phyloP scores from a whole-genome alignment of 1,140 invertebrate genomes.

The Trichomalopsis sarcophagae region DNA sequence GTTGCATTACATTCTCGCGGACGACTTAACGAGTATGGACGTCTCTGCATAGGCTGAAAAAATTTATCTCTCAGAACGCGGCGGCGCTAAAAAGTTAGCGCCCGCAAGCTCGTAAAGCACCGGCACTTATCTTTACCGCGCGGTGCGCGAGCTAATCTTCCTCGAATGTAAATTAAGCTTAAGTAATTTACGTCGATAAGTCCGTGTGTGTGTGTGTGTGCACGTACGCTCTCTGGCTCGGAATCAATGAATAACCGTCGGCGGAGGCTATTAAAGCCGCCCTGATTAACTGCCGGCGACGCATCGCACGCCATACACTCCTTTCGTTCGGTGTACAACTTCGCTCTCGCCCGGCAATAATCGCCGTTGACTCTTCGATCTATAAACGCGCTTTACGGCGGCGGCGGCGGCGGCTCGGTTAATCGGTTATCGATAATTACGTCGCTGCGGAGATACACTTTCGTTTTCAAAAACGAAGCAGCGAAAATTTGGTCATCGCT shows the following conservation, averaged over 20 bases:
- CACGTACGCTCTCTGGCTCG: background rate
- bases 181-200: conserved; percentile 28
- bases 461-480: too few relatives aligned
- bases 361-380: background rate
- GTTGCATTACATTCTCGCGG: background rate
- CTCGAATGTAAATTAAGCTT: conserved; percentile 25
- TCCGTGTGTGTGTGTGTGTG: background rate
- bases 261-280: background rate
- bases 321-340: background rate
- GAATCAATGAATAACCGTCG: conserved; percentile 4
- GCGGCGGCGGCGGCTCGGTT: too few relatives aligned
- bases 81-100: background rate
- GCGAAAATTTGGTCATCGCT: too few relatives aligned
- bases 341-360: background rate
- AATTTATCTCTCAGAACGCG: background rate
- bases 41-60: background rate
- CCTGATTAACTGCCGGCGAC: background rate
- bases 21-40: background rate
- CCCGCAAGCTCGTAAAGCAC: background rate
- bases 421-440: too few relatives aligned
- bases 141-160: background rate
- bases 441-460: too few relatives aligned
- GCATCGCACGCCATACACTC: background rate
- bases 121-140: background rate
- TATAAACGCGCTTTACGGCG: too few relatives aligned